Base-by-base conservation (phyloP, 2,888 invertebrate genomes). In the Mesorhabditis spiculigera region DNA sequence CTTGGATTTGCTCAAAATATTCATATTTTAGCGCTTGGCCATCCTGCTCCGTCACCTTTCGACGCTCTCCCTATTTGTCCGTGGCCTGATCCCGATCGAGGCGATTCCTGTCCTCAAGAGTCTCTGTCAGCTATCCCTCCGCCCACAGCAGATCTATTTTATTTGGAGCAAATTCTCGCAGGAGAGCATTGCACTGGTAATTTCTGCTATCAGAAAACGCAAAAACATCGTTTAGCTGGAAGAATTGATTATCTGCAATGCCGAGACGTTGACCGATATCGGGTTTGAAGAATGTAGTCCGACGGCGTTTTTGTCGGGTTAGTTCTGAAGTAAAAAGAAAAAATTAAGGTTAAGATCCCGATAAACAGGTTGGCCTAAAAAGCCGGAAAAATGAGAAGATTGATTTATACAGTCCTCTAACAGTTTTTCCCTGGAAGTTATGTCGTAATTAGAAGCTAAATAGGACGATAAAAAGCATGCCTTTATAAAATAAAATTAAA, bases 81-180 rank as follows among this genome's bases (percentile, higher is more conserved):
- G 82, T 8, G 82, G 82, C 3, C 69, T 82, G 50, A 81, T 82
- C 63, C 82, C 81, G 2, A 73, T 78, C 4, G 82, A 82, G 71
- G 78, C 81, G 3, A 72, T 66, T 4, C 79, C 78, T 0, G 81
- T 82, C n/a, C 45, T 82, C 5, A 45, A 72, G 43, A 50, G 77
- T 41, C 68, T 82, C 0, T 63, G 73, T 4, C 64, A 69, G 4
- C 64, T 79, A n/a, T 66, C 71, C 5, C 68, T 82, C 5, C 71
- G 69, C 62, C 76, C 78, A 5, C 74, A 75, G n/a, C 82, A 82
- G 69, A 78, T 82, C 65, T 81, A 79, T 67, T 78, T 82, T 45
- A 78, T 82, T 28, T 82, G 82, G 82, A 78, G 82, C 70, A 77
- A 79, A 42, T 81, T 82, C 66, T 71, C 75, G 5, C 67, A 68